These are phyloP conservation scores for Noctua pronuba DNA, from an alignment of 2,888 invertebrate genomes.

Conservation along the genomic window DNA sequence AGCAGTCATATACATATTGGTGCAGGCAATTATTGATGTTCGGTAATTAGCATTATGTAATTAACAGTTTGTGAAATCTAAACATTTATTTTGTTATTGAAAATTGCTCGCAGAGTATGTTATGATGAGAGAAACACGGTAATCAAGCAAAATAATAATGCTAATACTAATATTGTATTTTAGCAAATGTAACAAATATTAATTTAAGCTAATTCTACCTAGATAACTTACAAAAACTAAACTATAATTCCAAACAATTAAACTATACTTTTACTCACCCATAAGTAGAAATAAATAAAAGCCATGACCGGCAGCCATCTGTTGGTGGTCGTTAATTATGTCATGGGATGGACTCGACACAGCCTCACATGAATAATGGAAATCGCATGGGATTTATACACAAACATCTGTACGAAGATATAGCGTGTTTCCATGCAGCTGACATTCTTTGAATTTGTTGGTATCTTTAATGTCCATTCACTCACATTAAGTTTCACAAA, in stretches of 20 bases:
- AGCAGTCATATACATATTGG: constrained; percentile 19
- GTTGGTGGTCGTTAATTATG: constrained; percentile 58
- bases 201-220: background rate
- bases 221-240: background rate
- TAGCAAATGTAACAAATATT: background rate
- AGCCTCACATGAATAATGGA: constrained; percentile 62
- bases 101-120: constrained; percentile 6
- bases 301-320: constrained; percentile 25
- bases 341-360: constrained; percentile 57
- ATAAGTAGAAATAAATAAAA: constrained; percentile 12
- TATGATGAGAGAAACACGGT: background rate
- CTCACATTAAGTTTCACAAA: background rate
- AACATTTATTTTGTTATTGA: constrained; percentile 21
- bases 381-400: constrained; percentile 46
- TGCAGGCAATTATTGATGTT: constrained; percentile 38
- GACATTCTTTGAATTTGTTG: constrained; percentile 3
- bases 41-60: constrained; percentile 29
- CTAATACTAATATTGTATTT: background rate
- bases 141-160: background rate
- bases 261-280: background rate
- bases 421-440: background rate
- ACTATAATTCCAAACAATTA: background rate
- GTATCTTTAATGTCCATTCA: background rate
- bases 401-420: constrained; percentile 16
- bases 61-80: constrained; percentile 20